Conservation (phyloP, 2,888 invertebrate species). For the Augochlorella aurata region DNA sequence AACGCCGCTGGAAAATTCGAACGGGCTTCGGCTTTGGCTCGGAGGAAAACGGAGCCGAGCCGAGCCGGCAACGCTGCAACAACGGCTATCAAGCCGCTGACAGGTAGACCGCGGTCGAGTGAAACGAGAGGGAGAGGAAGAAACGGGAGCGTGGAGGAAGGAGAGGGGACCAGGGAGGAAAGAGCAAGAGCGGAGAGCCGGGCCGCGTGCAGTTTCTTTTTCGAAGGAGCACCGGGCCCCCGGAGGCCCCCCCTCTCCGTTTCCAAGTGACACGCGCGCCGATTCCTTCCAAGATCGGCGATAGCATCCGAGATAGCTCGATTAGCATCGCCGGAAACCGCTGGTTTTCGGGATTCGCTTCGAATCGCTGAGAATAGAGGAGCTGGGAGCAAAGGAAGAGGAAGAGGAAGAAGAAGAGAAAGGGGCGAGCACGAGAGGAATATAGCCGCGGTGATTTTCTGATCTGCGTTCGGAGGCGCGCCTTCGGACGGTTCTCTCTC, state of each 20-base stretch:
- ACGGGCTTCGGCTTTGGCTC: constrained; percentile 2
- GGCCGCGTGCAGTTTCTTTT: constrained; percentile 39
- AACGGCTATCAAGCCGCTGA: constrained; percentile 37
- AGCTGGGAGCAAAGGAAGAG: neutral
- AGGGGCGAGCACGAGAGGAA: neutral
- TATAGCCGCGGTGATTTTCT: constrained; percentile 46
- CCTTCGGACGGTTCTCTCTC: constrained; percentile 29
- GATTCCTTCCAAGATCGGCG: constrained; percentile 31
- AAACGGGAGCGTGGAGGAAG: neutral
- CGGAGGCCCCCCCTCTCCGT: neutral
- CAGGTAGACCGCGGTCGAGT: constrained; percentile 36
- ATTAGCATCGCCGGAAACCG: neutral
- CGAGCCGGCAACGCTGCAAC: constrained; percentile 35
- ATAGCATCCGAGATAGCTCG: constrained; percentile 16
- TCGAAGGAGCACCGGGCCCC: neutral
- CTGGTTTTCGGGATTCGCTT: neutral
- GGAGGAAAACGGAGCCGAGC: neutral
- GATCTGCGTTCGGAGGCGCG: constrained; percentile 42
- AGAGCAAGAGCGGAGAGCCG: neutral
- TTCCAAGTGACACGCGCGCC: constrained; percentile 35
- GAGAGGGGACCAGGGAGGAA: constrained; percentile 15
- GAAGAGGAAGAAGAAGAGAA: neutral
- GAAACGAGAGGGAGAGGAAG: neutral
- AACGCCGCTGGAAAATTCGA: constrained; percentile 52
- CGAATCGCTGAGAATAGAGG: neutral